Evolutionary conservation across 2,888 invertebrate species (phyloP).

Genomic region (Thereva nobilitata): DNA sequence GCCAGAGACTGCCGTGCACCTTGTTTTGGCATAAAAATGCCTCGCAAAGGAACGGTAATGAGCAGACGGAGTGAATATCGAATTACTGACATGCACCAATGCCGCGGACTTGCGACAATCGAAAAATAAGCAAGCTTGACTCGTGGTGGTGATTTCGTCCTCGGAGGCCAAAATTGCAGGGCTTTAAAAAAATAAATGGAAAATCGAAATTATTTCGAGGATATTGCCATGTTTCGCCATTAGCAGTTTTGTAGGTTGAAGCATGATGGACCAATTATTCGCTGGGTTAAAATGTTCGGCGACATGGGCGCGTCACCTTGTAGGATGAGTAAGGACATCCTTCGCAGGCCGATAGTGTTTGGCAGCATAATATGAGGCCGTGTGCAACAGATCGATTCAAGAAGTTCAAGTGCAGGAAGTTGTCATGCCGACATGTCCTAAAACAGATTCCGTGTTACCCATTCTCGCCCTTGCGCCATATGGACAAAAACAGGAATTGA

Average conservation of each 20-base stretch:
- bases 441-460: constrained; percentile 26
- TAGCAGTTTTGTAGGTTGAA: too few relatives aligned
- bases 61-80: constrained; percentile 27
- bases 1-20: constrained; percentile 16
- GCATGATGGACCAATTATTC: too few relatives aligned
- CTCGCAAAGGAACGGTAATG: constrained; percentile 24
- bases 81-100: constrained; percentile 31
- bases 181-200: too few relatives aligned
- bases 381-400: constrained; percentile 30
- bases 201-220: too few relatives aligned
- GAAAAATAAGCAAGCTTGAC: not conserved
- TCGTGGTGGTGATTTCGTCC: not conserved
- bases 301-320: too few relatives aligned
- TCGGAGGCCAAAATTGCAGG: too few relatives aligned
- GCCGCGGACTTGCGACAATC: not conserved
- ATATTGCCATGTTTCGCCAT: too few relatives aligned
- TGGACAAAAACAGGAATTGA: constrained; percentile 13
- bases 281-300: too few relatives aligned
- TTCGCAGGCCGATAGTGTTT: not conserved
- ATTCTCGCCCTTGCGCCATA: constrained; percentile 5
- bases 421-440: constrained; percentile 18
- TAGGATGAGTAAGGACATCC: not conserved
- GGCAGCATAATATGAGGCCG: not conserved
- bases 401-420: not conserved
- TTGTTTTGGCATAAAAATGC: constrained; percentile 30